Conservation (phyloP, 2,113 vertebrate genomes). For the Poicephalus gulielmi region DNA sequence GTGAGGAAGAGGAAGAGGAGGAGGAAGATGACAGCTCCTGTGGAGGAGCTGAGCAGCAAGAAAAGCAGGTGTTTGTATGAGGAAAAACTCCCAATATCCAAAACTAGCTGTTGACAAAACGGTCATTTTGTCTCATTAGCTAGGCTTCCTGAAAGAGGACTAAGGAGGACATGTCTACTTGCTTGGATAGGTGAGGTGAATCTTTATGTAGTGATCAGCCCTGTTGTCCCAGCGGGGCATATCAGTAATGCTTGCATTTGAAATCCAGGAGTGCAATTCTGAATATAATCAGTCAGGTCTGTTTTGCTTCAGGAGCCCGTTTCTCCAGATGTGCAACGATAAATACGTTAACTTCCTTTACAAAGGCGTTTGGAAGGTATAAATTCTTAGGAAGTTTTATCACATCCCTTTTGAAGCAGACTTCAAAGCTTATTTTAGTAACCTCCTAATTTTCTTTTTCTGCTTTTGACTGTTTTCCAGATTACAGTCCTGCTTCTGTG, state of each 20-base stretch:
- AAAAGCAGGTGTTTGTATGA: neutral
- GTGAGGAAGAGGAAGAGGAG: neutral
- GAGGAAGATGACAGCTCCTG: neutral
- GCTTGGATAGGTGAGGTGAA: neutral
- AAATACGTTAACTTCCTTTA: neutral
- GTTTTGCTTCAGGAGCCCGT: neutral
- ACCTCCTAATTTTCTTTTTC: rapidly evolving
- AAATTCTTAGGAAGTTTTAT: neutral
- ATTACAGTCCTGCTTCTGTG: neutral
- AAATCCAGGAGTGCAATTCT: neutral
- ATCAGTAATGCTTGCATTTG: neutral
- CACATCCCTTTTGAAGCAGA: neutral
- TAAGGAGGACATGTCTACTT: rapidly evolving
- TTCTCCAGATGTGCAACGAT: neutral
- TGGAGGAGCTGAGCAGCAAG: neutral
- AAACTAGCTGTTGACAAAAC: neutral
- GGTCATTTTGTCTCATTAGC: neutral
- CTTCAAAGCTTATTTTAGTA: conserved; percentile 6
- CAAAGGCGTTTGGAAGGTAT: neutral
- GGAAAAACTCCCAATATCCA: neutral
- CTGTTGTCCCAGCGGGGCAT: rapidly evolving
- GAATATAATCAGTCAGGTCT: neutral
- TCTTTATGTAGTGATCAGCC: neutral
- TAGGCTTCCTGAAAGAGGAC: neutral
- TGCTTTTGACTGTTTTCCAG: neutral